These are phyloP conservation scores for Lasioglossum marginatum DNA, from an alignment of 2,888 invertebrate species.

Conservation along the genomic window DNA sequence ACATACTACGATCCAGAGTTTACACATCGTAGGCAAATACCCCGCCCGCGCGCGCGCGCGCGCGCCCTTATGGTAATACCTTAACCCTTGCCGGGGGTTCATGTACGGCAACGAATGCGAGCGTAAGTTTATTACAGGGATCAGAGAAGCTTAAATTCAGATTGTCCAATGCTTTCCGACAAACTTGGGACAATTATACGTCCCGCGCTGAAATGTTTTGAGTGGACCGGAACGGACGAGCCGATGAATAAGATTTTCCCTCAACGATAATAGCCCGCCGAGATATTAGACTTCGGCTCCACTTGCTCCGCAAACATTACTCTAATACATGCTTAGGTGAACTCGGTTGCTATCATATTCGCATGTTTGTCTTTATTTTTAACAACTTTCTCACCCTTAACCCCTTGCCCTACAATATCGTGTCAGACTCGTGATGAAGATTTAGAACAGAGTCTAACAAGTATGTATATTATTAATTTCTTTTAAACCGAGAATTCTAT, in stretches of 20 bases:
- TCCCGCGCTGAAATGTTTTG: slow-evolving; percentile 35
- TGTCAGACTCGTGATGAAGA: too few relatives aligned
- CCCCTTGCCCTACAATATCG: too few relatives aligned
- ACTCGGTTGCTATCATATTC: background rate
- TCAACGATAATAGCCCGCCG: slow-evolving; percentile 19
- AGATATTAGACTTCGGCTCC: slow-evolving; percentile 26
- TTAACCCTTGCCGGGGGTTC: slow-evolving; percentile 54
- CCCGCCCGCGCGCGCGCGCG: slow-evolving; percentile 40
- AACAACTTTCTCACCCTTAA: background rate
- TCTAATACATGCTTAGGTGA: background rate
- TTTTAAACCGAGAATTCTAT: too few relatives aligned
- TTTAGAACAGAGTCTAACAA: too few relatives aligned
- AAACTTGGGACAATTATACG: slow-evolving; percentile 65
- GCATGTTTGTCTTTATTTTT: background rate
- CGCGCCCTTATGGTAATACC: slow-evolving; percentile 69
- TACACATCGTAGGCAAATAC: slow-evolving; percentile 78
- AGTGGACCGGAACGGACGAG: background rate
- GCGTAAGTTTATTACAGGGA: slow-evolving; percentile 74
- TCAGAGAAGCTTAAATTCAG: slow-evolving; percentile 72
- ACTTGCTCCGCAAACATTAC: background rate
- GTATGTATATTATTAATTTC: too few relatives aligned
- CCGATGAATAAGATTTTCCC: slow-evolving; percentile 22
- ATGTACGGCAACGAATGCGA: slow-evolving; percentile 68
- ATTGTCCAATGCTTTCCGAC: slow-evolving; percentile 59
- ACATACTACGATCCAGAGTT: slow-evolving; percentile 76